These are phyloP conservation scores for Pholis gunnellus DNA, from an alignment of 2,113 vertebrate genomes.

Conservation along the genomic window DNA sequence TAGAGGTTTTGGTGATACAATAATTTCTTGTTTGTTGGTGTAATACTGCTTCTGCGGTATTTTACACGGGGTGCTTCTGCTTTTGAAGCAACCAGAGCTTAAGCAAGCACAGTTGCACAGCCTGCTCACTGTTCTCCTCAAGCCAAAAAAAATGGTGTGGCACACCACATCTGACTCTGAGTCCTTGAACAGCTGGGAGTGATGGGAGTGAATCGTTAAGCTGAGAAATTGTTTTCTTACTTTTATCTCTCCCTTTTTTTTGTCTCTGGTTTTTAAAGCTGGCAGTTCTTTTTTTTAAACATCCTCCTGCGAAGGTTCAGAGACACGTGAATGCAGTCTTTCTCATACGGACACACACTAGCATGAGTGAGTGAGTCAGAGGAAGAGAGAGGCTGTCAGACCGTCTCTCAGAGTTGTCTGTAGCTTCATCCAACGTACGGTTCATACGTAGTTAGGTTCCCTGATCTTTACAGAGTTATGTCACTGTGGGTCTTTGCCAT, in stretches of 20 bases:
- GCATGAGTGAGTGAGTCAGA: conserved; percentile 63
- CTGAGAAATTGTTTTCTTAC: conserved; percentile 4
- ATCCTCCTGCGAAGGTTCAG: conserved; percentile 9
- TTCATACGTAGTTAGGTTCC: conserved; percentile 42
- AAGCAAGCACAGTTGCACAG: conserved; percentile 9
- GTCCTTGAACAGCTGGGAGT: neutral
- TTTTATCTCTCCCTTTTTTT: neutral
- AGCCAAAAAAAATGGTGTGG: conserved; percentile 26
- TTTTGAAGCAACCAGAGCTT: conserved; percentile 11
- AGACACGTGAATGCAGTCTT: conserved; percentile 10
- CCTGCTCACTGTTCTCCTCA: conserved; percentile 24
- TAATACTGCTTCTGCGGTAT: conserved; percentile 10
- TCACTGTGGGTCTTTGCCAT: conserved; percentile 13
- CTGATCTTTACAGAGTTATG: conserved; percentile 42
- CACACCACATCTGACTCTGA: conserved; percentile 28
- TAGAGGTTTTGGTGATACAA: neutral
- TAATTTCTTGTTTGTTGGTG: conserved; percentile 5
- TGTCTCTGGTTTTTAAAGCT: neutral
- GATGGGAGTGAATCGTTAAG: conserved; percentile 35
- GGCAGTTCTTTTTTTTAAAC: neutral
- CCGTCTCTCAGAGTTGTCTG: conserved; percentile 27
- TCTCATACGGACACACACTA: neutral
- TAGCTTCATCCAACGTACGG: conserved; percentile 15
- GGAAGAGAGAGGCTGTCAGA: conserved; percentile 66
- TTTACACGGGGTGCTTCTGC: conserved; percentile 10